Percentiles rank a stretch among this genome's conserved stretches.
These are phyloP conservation scores for Spodoptera litura DNA, from an alignment of 1,140 invertebrate species.

Conservation along the genomic window DNA sequence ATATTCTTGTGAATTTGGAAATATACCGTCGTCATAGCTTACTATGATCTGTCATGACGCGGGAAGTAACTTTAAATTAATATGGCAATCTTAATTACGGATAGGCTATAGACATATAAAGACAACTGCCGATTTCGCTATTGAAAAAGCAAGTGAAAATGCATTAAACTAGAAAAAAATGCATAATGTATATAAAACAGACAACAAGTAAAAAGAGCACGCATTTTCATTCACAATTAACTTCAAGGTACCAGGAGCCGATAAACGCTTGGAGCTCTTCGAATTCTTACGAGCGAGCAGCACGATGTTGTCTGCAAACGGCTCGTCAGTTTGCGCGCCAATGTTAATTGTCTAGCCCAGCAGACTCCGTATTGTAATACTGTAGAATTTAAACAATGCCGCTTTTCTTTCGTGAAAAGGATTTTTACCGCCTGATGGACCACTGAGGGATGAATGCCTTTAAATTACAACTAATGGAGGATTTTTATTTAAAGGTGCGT, in stretches of 20 bases:
- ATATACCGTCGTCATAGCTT: too few species aligned
- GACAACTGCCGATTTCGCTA: too few species aligned
- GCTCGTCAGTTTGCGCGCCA: conserved; percentile 28
- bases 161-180: background rate
- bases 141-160: background rate
- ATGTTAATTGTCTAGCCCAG: conserved; percentile 31
- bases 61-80: too few species aligned
- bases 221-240: conserved; percentile 32
- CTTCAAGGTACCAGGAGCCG: conserved; percentile 13
- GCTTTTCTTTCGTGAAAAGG: conserved; percentile 13
- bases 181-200: background rate
- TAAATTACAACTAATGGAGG: conserved; percentile 11
- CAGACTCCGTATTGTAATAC: conserved; percentile 25
- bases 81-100: too few species aligned
- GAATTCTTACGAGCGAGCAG: conserved; percentile 33
- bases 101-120: too few species aligned
- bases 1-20: background rate
- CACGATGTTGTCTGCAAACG: conserved; percentile 34
- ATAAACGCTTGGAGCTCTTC: conserved; percentile 30
- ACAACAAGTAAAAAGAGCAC: background rate
- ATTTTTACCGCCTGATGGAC: conserved; percentile 20
- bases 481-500: background rate
- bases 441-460: conserved; percentile 8
- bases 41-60: too few species aligned
- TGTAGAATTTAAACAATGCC: conserved; percentile 30